Conservation (phyloP, 2,888 invertebrate genomes). For the Netelia fuscicornis region DNA sequence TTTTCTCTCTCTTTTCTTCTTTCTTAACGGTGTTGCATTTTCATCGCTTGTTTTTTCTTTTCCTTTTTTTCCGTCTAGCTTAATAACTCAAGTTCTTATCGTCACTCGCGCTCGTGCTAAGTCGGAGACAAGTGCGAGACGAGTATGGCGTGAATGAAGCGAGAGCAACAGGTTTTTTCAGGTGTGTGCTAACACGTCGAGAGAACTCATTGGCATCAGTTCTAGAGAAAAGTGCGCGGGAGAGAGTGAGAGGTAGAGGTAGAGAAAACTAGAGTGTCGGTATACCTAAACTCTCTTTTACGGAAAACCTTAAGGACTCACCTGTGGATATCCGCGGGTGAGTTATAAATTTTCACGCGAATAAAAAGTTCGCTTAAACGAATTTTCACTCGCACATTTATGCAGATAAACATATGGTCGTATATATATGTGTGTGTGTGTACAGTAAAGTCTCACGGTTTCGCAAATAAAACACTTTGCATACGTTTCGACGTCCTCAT, state of each 20-base stretch:
- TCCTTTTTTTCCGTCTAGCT: slow-evolving; percentile 10
- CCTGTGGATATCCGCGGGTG: slow-evolving; percentile 54
- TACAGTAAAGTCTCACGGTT: neutral
- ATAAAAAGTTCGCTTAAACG: slow-evolving; percentile 14
- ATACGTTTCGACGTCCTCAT: slow-evolving; percentile 42
- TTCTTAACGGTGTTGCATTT: neutral
- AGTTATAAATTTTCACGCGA: slow-evolving; percentile 36
- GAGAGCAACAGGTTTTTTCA: slow-evolving; percentile 68
- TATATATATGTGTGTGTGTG: neutral
- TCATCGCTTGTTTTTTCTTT: neutral
- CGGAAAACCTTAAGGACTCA: slow-evolving; percentile 53
- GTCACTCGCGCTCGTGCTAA: neutral
- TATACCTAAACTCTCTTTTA: slow-evolving; percentile 32
- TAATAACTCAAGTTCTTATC: slow-evolving; percentile 38
- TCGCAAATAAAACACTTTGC: slow-evolving; percentile 32
- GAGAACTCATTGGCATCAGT: slow-evolving; percentile 9
- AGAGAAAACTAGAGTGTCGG: neutral
- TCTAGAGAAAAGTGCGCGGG: neutral
- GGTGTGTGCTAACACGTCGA: slow-evolving; percentile 53
- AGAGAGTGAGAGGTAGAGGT: neutral
- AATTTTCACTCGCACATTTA: slow-evolving; percentile 4
- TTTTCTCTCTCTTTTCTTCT: neutral
- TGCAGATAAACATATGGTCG: neutral
- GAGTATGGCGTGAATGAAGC: slow-evolving; percentile 42
- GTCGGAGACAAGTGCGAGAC: slow-evolving; percentile 41